Evolutionary conservation across 2,888 invertebrate genomes (phyloP).

Genomic region (Phyto melanocephala): DNA sequence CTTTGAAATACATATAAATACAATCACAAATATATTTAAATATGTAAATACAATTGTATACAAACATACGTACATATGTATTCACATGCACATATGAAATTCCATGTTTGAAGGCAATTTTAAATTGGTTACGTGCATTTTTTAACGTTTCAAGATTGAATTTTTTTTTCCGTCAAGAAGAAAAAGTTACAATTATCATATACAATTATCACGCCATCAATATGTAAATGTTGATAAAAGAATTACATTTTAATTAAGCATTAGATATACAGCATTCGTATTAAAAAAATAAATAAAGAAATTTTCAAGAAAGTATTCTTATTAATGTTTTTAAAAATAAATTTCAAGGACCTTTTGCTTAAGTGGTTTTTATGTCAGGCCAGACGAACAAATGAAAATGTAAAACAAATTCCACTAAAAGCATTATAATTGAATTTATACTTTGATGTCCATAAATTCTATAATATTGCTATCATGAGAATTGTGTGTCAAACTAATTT

Average conservation of each 20-base stretch:
- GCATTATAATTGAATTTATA: not conserved
- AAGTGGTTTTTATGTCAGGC: not conserved
- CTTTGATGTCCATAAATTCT: not conserved
- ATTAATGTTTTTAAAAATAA: not conserved
- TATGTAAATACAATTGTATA: not conserved
- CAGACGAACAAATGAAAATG: not conserved
- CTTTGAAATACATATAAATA: slow-evolving; percentile 27
- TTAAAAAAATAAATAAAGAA: not conserved
- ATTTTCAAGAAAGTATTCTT: not conserved
- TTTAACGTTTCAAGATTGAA: slow-evolving; percentile 45
- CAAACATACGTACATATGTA: too few species aligned
- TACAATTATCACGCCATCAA: not conserved
- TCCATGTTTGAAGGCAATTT: slow-evolving; percentile 54
- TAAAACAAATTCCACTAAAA: not conserved
- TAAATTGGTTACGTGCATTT: slow-evolving; percentile 54
- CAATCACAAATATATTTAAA: too few species aligned
- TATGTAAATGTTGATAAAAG: slow-evolving; percentile 1
- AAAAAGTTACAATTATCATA: not conserved
- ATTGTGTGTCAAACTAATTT: not conserved
- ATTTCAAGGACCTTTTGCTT: not conserved
- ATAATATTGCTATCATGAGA: not conserved
- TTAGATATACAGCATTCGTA: not conserved
- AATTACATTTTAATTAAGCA: slow-evolving; percentile 10
- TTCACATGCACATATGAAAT: slow-evolving; percentile 8
- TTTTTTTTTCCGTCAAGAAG: not conserved